phyloP scores from a whole-genome alignment of 2,888 invertebrate genomes.

The Microctonus aethiopoides region DNA sequence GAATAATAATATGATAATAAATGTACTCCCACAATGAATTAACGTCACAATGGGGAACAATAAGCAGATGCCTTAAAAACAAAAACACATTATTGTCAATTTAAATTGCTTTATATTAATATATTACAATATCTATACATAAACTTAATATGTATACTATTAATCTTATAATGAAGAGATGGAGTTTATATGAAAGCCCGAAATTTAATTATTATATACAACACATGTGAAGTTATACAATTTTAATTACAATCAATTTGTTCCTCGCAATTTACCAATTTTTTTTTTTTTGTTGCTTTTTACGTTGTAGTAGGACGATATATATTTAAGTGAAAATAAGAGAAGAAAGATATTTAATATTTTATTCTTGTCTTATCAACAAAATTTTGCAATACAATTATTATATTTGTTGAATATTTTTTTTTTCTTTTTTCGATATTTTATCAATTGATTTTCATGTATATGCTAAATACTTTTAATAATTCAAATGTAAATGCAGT shows the following conservation, averaged over 20 bases:
- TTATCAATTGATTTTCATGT: too few species aligned
- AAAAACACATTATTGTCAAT: conserved; percentile 36
- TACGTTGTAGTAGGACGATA: conserved; percentile 39
- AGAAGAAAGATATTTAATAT: neutral
- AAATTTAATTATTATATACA: too few species aligned
- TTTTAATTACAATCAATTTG: conserved; percentile 47
- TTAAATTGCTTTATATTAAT: conserved; percentile 52
- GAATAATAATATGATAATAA: conserved; percentile 9
- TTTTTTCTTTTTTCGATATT: neutral
- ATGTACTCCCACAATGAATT: conserved; percentile 12
- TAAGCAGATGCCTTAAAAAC: conserved; percentile 46
- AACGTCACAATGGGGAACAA: conserved; percentile 23
- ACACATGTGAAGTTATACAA: conserved; percentile 49
- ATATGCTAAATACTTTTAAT: too few species aligned
- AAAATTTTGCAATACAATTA: neutral
- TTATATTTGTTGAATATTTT: neutral
- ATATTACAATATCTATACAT: conserved; percentile 28
- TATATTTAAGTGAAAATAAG: conserved; percentile 23
- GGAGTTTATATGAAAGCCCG: conserved; percentile 41
- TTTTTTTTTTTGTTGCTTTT: conserved; percentile 20
- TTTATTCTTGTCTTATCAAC: neutral
- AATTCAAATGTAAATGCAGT: neutral
- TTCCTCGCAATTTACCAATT: neutral
- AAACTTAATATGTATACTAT: conserved; percentile 34
- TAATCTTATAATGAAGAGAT: conserved; percentile 40